phyloP scores from a whole-genome alignment of 1,140 invertebrate species.

The Drosophila sproati region DNA sequence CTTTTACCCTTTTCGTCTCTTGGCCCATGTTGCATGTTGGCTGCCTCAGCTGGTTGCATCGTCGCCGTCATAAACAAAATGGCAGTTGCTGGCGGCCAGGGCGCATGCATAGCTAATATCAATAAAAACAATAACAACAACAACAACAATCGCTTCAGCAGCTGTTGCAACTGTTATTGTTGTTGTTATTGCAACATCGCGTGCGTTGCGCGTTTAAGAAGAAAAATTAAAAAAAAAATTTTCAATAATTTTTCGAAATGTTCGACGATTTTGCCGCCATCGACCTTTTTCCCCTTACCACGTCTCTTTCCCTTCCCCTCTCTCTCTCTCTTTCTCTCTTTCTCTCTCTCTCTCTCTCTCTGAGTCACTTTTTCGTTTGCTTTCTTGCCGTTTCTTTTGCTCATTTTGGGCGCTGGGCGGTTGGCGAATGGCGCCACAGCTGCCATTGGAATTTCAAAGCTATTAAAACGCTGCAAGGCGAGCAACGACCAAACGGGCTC shows the following conservation, averaged over 20 bases:
- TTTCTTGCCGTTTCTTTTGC: conserved; percentile 49
- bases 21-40: conserved; percentile 6
- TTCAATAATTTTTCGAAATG: conserved; percentile 81
- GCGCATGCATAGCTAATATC: conserved; percentile 78
- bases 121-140: conserved; percentile 70
- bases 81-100: conserved; percentile 66
- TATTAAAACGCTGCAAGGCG: conserved; percentile 83
- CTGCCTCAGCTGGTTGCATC: conserved; percentile 62
- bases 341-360: not conserved
- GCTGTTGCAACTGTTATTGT: conserved; percentile 27
- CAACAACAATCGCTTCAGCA: conserved; percentile 22
- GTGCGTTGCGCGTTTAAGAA: conserved; percentile 56
- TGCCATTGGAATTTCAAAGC: conserved; percentile 83
- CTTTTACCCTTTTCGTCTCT: not conserved
- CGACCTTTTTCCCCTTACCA: conserved; percentile 18
- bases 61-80: conserved; percentile 80
- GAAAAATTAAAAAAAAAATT: conserved; percentile 76
- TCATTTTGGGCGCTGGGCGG: conserved; percentile 35
- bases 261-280: conserved; percentile 62
- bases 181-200: conserved; percentile 44
- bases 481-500: conserved; percentile 77
- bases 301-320: not conserved
- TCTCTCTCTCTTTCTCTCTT: not conserved
- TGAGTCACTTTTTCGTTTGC: conserved; percentile 33
- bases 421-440: conserved; percentile 68